Evolutionary conservation across 2,113 vertebrate genomes (phyloP), one percentile per base, ranked within the genome.

Genomic region (Crocuta crocuta): DNA sequence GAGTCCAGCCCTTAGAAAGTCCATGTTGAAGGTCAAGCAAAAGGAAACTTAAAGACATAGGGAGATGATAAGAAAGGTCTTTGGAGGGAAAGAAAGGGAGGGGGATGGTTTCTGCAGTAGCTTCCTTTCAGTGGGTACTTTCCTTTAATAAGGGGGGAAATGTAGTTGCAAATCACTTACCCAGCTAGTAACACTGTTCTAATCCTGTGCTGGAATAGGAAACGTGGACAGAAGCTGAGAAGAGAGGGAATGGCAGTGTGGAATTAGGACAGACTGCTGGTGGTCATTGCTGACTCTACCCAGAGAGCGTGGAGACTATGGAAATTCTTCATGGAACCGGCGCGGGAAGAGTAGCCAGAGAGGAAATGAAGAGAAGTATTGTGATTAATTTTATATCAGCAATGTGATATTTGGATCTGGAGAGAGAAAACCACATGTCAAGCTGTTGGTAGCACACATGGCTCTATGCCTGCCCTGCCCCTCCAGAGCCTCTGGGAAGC

Each of bases 11-110:
- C 45, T 93, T 26, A 71, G 95, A 87, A 68, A 95, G 45, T 76
- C 96, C 63, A 71, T 7, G 10, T 11, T 16, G 90, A 94, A 96
- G 94, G 95, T 93, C 92, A 95, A 78, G 89, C 65, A 43, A 97
- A 81, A 91, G 81, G 93, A 97, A 95, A 55, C 68, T 94, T 92
- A 89, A 94, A 86, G 78, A 94, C 19, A 80, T 3, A 83, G 63
- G 53, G 71, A 87, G 65, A 94, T 93, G n/a, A 87, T 17, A 74
- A 48, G 79, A 83, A 79, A 87, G 58, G 81, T 78, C 78, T 84
- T 94, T 93, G 35, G 88, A 79, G 85, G 50, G 53, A 66, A 66
- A 28, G 43, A 76, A 61, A 73, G 55, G 21, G 63, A 45, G 21
- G 63, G 43, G 19, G 68, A 33, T 63, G 7, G 65, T 91, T 88